Conservation (phyloP, 1,140 invertebrate species). For the Magallana ariakensis region DNA sequence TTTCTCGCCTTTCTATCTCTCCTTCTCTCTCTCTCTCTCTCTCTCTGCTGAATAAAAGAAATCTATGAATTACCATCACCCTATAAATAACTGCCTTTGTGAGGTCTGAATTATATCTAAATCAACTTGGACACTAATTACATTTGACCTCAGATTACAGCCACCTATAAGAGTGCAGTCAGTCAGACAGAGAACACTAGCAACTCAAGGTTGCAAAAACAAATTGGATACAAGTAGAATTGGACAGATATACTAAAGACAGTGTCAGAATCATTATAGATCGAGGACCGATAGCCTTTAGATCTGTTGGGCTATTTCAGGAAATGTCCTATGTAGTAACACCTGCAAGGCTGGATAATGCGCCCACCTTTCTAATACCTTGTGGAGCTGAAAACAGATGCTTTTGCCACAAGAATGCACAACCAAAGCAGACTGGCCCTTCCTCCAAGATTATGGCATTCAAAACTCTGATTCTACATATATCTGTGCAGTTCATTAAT, state of each 20-base stretch:
- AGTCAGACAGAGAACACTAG: neutral
- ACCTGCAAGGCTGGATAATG: neutral
- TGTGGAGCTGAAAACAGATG: neutral
- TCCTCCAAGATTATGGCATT: neutral
- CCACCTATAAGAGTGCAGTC: neutral
- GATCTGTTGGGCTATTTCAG: neutral
- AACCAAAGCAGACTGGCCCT: neutral
- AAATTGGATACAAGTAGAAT: constrained; percentile 15
- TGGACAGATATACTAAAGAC: constrained; percentile 9
- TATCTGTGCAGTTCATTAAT: neutral
- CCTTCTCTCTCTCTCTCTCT: neutral
- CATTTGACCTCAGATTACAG: neutral
- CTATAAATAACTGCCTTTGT: neutral
- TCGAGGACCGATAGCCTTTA: neutral
- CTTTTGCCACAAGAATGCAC: constrained; percentile 7
- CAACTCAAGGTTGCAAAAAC: constrained; percentile 25
- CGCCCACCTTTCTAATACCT: neutral
- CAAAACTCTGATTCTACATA: neutral
- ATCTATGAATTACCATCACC: neutral
- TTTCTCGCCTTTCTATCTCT: neutral
- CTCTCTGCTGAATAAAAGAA: neutral
- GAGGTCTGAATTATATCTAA: neutral
- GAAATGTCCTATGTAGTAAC: neutral
- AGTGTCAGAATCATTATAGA: constrained; percentile 2
- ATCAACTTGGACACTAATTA: neutral